Evolutionary conservation across 1,140 invertebrate genomes (phyloP), one percentile per base, ranked within the genome.

Genomic region (Lamellibrachia luymesi): DNA sequence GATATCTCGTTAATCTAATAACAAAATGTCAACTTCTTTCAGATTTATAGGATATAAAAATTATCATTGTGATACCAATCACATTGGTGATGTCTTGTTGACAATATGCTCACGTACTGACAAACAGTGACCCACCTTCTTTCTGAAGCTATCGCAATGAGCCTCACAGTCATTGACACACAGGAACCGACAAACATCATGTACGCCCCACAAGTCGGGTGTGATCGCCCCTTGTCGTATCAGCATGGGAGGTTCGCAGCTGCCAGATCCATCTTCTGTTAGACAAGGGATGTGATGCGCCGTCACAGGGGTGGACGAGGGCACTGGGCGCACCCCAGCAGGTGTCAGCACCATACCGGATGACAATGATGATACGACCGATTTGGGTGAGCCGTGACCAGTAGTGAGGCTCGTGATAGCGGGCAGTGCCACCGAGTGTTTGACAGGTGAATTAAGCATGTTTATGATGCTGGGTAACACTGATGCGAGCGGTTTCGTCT

Each of bases 111-210:
- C 38, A 38, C 0, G 38, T 38, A 38, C 38, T 38, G 64, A 22
- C 13, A 80, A 2, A 17, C 13, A 52, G 50, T 52, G 91, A 94
- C 94, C 96, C 96, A 97, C 97, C 96, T 97, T 97, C 96, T 98
- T 97, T 94, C 97, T 97, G 96, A 99, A 99, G 93, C 97, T 98
- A 95, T 98, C 97, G 95, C 98, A 98, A 95, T 99, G 98, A 0
- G 98, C 97, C 92, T 97, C 98, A 96, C 98, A 99, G 95, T 99
- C 98, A 96, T 99, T 99, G 25, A 98, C 97, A 92, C 97, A 97
- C 49, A 99, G 97, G 96, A 99, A 99, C 95, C 98, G 97, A 22
- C 97, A 98, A 1, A 99, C 98, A 95, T 99, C 98, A 91, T 97
- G 97, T 0, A 98, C 97, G 92, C 97, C 98, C 98, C 98, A 99